Evolutionary conservation across 1,140 invertebrate species (phyloP), one percentile per base, ranked within the genome.

Genomic region (Battus philenor): DNA sequence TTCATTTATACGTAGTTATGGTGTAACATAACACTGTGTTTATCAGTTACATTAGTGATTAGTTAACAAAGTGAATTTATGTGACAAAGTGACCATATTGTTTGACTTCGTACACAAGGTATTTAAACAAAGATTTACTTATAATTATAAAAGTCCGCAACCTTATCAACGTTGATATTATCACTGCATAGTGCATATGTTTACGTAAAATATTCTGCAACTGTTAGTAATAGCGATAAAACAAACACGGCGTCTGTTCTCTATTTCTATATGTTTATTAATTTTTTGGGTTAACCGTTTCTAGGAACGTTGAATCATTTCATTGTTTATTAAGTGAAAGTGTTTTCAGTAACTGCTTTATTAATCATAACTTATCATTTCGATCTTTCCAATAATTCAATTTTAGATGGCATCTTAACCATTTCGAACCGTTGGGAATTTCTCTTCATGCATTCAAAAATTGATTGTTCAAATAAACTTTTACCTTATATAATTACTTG

Each of bases 61-160:
- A 53, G 38, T 48, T 38, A 43, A 44, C 29, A 49, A 22, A 26
- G 41, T 54, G 56, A 51, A 50, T 46, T 48, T 43, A 18, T 39
- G 20, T 52, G 54, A 47, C 44, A 43, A 38, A 44, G 50, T 56
- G 49, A 56, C 54, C 54, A 54, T 64, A 60, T 64, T 64, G 54
- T 50, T 47, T 11, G 17, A 41, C 29, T 18, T 10, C 26, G 38
- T 12, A 13, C 18, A 41, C 24, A 32, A 32, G 36, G 34, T 45
- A 33, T 44, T 27, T 22, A 29, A 44, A 60, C 54, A 58, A 50
- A 59, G 47, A 51, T 54, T 54, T 41, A 41, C 24, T 13, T 41
- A 24, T 27, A 41, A 41, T 41, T 41, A 41, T 12, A 41, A 41
- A 15, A 41, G 16, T 27, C 4, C 6, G 16, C 38, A 41, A 10